phyloP scores from a whole-genome alignment of 2,888 invertebrate species.

The Drosophila setosimentum region DNA sequence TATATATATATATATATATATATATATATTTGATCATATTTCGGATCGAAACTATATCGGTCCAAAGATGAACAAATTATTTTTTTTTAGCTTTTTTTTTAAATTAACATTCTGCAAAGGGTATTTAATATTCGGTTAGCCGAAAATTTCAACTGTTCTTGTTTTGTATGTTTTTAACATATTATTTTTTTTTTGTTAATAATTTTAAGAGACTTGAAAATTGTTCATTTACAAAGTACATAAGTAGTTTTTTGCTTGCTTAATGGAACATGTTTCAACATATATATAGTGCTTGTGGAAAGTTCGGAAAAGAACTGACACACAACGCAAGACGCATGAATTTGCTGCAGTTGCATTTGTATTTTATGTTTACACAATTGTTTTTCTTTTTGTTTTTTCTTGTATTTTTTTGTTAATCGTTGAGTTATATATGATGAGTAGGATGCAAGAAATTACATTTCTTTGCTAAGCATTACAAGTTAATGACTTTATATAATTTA shows the following conservation, averaged over 20 bases:
- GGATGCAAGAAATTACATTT: conserved; percentile 74
- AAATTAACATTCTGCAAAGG: conserved; percentile 1
- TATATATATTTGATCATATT: background rate
- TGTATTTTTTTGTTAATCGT: background rate
- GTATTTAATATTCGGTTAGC: background rate
- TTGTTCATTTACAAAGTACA: conserved; percentile 59
- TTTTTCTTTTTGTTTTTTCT: conserved; percentile 3
- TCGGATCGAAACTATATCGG: background rate
- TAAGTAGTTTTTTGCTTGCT: conserved; percentile 41
- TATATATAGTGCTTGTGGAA: conserved; percentile 9
- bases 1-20: conserved; percentile 14
- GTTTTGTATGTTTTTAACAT: conserved; percentile 57
- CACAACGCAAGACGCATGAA: conserved; percentile 23
- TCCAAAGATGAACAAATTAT: background rate
- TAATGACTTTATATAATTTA: conserved; percentile 55
- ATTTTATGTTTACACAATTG: conserved; percentile 20
- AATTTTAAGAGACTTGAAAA: conserved; percentile 63
- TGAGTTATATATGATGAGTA: conserved; percentile 48
- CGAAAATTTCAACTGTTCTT: background rate
- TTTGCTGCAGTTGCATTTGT: conserved; percentile 14
- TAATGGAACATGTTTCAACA: conserved; percentile 49
- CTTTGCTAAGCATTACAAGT: conserved; percentile 56
- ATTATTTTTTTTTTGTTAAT: conserved; percentile 27
- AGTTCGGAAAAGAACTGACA: conserved; percentile 14
- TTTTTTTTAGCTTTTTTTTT: background rate